Conservation (phyloP, 23 tunicate species). For the Trididemnum clinides region DNA sequence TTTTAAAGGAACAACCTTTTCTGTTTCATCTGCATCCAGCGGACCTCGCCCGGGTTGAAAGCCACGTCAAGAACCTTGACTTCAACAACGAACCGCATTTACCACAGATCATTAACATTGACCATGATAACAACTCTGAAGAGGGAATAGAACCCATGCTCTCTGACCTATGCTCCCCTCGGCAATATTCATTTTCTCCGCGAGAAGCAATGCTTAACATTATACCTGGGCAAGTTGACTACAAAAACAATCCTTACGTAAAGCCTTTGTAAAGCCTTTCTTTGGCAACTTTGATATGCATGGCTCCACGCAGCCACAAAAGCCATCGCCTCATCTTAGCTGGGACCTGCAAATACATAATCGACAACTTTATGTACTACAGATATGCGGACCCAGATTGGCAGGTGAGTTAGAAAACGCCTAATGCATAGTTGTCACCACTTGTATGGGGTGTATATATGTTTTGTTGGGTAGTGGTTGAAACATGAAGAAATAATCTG, state of each 20-base stretch:
- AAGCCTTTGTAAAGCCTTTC: constrained; percentile 63
- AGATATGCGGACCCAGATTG: constrained; percentile 59
- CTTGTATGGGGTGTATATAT: too few species aligned
- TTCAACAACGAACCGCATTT: too few species aligned
- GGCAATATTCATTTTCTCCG: constrained; percentile 47
- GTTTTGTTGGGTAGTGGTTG: too few species aligned
- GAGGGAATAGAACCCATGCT: too few species aligned
- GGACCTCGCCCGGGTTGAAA: too few species aligned
- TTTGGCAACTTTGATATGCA: constrained; percentile 56
- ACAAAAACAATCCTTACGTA: constrained; percentile 84
- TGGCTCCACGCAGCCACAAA: constrained; percentile 67
- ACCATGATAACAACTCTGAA: too few species aligned
- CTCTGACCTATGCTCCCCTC: neutral
- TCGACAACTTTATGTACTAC: constrained; percentile 79
- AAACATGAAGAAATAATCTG: too few species aligned
- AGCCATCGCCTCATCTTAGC: constrained; percentile 35
- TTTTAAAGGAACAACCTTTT: too few species aligned
- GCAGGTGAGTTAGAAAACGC: constrained; percentile 89
- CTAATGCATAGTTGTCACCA: too few species aligned
- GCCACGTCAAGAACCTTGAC: too few species aligned
- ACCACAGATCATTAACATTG: too few species aligned
- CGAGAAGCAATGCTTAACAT: constrained; percentile 44
- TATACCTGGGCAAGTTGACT: constrained; percentile 60
- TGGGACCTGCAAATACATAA: constrained; percentile 78
- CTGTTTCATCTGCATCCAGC: too few species aligned